Evolutionary conservation across 2,797 vertebrate genomes (phyloP).

Genomic region (Prionace glauca): DNA sequence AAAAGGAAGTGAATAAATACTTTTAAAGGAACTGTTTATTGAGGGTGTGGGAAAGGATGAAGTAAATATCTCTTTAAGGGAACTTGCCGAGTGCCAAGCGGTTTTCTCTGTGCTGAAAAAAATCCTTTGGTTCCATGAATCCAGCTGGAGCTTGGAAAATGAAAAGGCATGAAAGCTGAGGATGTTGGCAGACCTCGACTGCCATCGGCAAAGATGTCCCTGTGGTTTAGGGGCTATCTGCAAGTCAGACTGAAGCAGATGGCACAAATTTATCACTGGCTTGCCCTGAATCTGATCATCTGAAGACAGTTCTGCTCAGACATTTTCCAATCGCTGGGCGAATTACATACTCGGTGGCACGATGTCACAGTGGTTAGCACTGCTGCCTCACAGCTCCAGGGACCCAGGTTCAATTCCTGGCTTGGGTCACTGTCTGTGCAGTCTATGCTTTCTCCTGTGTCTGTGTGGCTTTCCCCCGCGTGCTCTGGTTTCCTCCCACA

Average conservation of each 20-base stretch:
- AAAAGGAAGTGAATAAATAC: background rate
- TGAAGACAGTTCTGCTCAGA: background rate
- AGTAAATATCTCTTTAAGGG: background rate
- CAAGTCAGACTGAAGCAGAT: background rate
- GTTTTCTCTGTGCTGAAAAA: background rate
- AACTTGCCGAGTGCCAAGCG: background rate
- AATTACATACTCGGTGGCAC: too few relatives aligned
- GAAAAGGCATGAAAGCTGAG: background rate
- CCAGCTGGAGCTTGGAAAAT: background rate
- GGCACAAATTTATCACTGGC: background rate
- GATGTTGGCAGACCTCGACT: background rate
- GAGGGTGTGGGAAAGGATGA: background rate
- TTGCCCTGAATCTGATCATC: background rate
- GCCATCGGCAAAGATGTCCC: background rate
- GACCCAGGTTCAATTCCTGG: too few relatives aligned
- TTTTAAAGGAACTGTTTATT: background rate
- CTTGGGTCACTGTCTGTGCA: too few relatives aligned
- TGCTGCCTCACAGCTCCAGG: too few relatives aligned
- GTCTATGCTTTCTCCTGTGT: too few relatives aligned
- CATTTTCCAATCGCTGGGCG: too few relatives aligned
- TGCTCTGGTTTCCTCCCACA: too few relatives aligned
- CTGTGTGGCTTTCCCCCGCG: too few relatives aligned
- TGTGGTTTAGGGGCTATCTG: background rate
- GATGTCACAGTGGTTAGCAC: too few relatives aligned
- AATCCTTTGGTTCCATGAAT: background rate